Conservation (phyloP, 2,797 vertebrate species). For the Spatula versicolor region DNA sequence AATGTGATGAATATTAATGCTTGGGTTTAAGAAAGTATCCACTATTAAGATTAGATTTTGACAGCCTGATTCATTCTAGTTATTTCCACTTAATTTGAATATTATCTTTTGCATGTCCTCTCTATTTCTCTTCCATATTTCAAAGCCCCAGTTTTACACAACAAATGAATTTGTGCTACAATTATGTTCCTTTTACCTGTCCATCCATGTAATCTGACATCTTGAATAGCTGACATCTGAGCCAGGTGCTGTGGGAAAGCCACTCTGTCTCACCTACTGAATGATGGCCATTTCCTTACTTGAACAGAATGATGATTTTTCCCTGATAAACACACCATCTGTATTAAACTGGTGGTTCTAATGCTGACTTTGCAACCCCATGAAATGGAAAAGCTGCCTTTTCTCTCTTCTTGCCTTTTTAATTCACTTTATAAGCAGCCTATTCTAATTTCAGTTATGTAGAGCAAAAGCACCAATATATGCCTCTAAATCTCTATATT, state of each 20-base stretch:
- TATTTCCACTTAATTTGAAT: slow-evolving; percentile 27
- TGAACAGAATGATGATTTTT: not conserved
- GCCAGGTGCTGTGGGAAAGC: not conserved
- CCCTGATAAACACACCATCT: not conserved
- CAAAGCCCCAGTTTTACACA: not conserved
- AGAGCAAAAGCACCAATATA: not conserved
- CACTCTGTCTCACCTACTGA: not conserved
- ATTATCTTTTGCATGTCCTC: not conserved
- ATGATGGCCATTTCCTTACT: not conserved
- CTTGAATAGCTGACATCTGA: not conserved
- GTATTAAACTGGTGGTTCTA: not conserved
- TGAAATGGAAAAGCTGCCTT: not conserved
- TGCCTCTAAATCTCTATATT: not conserved
- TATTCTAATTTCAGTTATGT: not conserved
- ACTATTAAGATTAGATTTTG: not conserved
- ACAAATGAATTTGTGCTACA: not conserved
- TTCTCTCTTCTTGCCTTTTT: not conserved
- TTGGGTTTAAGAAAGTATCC: not conserved
- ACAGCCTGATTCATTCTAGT: not conserved
- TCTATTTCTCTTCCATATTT: not conserved
- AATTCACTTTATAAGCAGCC: not conserved
- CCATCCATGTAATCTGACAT: not conserved
- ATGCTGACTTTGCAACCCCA: not conserved
- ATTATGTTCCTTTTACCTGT: not conserved
- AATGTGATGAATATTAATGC: not conserved